Percentiles rank a stretch among this genome's conserved stretches.
Evolutionary conservation across 2,113 vertebrate genomes (phyloP).

Genomic region (Oryzias curvinotus): DNA sequence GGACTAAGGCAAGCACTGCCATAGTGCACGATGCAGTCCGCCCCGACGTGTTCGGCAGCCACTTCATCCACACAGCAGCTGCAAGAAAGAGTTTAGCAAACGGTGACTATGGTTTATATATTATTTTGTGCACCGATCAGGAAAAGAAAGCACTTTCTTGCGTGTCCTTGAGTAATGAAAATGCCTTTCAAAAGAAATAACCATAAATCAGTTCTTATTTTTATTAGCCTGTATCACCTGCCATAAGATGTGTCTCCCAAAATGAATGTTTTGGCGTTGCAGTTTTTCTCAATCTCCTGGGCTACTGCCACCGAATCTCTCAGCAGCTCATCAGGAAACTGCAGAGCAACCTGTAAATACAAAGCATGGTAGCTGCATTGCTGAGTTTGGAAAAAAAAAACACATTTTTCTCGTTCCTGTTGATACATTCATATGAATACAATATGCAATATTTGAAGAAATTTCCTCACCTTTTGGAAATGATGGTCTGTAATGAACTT

Average conservation of each 20-base stretch:
- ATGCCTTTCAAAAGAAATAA: no score
- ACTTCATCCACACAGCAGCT: slow-evolving; percentile 97
- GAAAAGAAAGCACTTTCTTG: no score
- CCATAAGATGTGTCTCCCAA: slow-evolving; percentile 94
- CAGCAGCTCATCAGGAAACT: slow-evolving; percentile 91
- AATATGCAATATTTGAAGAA: not conserved
- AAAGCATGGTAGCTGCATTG: not conserved
- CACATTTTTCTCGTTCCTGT: no score
- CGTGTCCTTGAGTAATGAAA: no score
- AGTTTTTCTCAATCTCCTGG: slow-evolving; percentile 76
- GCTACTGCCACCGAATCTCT: slow-evolving; percentile 80
- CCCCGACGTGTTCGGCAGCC: slow-evolving; percentile 86
- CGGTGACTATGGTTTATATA: not conserved
- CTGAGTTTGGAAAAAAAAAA: no score
- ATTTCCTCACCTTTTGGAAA: slow-evolving; percentile 64
- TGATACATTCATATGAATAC: not conserved
- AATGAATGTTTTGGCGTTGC: slow-evolving; percentile 79
- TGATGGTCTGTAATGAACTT: slow-evolving; percentile 63
- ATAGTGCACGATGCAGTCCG: slow-evolving; percentile 89
- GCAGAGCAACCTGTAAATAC: slow-evolving; percentile 86
- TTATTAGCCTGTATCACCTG: slow-evolving; percentile 76
- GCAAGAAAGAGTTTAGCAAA: slow-evolving; percentile 15
- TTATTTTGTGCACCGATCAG: no score
- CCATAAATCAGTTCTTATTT: no score
- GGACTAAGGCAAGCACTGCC: slow-evolving; percentile 89